Percentiles rank a stretch among this genome's conserved stretches.
Evolutionary conservation across 2,888 invertebrate species (phyloP).

Genomic region (Stegophylla sp.): DNA sequence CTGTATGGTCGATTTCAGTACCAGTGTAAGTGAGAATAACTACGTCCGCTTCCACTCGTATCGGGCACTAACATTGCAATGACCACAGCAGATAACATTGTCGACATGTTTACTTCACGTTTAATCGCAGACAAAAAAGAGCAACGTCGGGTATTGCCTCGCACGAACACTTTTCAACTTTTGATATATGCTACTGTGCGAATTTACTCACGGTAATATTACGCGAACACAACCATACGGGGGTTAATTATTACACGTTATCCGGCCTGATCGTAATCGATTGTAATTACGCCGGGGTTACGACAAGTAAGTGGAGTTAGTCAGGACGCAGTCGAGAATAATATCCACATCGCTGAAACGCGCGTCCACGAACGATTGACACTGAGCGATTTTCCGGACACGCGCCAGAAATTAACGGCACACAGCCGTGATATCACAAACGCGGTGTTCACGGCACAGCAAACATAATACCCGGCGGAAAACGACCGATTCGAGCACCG

Average conservation of each 20-base stretch:
- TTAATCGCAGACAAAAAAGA: no score
- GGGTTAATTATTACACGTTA: no score
- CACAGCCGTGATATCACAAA: not conserved
- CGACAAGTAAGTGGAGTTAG: no score
- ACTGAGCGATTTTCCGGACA: not conserved
- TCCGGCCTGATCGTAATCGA: no score
- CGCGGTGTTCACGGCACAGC: not conserved
- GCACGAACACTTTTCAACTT: not conserved
- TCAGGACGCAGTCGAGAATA: no score
- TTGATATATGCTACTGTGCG: not conserved
- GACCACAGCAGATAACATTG: not conserved
- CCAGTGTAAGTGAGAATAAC: slow-evolving; percentile 19
- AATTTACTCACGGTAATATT: no score
- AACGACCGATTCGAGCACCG: not conserved
- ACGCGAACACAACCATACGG: no score
- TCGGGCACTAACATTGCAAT: slow-evolving; percentile 4
- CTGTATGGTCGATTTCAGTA: slow-evolving; percentile 1
- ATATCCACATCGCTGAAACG: not conserved
- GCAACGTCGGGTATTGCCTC: no score
- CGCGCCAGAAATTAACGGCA: not conserved
- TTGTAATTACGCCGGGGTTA: no score
- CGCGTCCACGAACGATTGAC: not conserved
- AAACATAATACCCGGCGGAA: no score
- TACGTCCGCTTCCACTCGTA: not conserved
- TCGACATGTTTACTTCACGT: not conserved